These are phyloP conservation scores for Lycaena phlaeas DNA, from an alignment of 2,888 invertebrate species.

Conservation along the genomic window DNA sequence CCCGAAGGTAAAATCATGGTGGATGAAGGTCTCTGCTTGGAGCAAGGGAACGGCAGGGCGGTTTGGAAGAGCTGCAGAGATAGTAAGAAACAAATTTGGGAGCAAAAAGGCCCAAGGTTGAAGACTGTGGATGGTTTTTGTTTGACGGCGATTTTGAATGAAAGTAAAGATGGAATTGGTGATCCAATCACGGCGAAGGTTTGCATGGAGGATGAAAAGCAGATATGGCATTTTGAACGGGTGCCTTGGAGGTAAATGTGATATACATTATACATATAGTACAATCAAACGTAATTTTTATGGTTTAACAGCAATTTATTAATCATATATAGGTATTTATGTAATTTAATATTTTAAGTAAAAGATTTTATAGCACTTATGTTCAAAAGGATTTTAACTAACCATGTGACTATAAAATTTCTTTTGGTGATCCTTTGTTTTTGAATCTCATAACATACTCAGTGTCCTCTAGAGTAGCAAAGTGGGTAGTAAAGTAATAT, in stretches of 20 bases:
- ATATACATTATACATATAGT: constrained; percentile 24
- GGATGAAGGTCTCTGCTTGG: constrained; percentile 90
- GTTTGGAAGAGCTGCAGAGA: constrained; percentile 82
- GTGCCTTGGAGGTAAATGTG: constrained; percentile 76
- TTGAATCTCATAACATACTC: too few relatives aligned
- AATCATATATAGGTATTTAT: too few relatives aligned
- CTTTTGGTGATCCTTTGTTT: too few relatives aligned
- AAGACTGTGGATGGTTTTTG: constrained; percentile 44
- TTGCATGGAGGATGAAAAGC: constrained; percentile 72
- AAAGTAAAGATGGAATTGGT: constrained; percentile 33
- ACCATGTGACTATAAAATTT: too few relatives aligned
- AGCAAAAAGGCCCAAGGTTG: constrained; percentile 58
- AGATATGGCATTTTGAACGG: constrained; percentile 79
- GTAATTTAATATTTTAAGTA: too few relatives aligned
- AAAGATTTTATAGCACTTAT: too few relatives aligned
- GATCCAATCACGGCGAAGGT: constrained; percentile 70
- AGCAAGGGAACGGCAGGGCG: constrained; percentile 76
- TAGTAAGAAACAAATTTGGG: constrained; percentile 80
- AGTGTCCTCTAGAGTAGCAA: too few relatives aligned
- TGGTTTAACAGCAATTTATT: too few relatives aligned
- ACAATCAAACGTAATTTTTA: too few relatives aligned
- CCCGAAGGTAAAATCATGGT: constrained; percentile 83
- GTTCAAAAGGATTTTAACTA: too few relatives aligned
- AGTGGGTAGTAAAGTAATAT: too few relatives aligned
- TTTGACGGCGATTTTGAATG: constrained; percentile 37